These are phyloP conservation scores for Caretta caretta DNA, from an alignment of 2,113 vertebrate species.

Conservation along the genomic window DNA sequence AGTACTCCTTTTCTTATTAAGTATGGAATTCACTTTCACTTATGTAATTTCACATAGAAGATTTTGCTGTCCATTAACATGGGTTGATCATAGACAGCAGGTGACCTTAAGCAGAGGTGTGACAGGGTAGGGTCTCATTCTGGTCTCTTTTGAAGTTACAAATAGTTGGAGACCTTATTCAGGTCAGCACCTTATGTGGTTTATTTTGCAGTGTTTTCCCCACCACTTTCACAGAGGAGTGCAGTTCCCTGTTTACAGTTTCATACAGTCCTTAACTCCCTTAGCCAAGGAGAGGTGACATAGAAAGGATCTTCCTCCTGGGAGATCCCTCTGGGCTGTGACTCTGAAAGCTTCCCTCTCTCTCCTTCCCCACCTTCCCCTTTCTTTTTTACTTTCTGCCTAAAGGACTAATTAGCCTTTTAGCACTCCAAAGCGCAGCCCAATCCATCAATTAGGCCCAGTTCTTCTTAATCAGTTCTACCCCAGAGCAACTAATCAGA, in stretches of 20 bases:
- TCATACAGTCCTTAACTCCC: background rate
- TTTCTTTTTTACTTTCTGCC: background rate
- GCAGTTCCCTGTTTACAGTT: background rate
- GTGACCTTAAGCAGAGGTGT: background rate
- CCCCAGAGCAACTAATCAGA: background rate
- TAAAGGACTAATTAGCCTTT: background rate
- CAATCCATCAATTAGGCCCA: background rate
- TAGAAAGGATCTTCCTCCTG: background rate
- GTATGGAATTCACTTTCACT: background rate
- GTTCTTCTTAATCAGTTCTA: background rate
- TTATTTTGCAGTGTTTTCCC: background rate
- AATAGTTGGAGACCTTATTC: background rate
- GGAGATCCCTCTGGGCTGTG: background rate
- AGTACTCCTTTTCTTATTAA: too few species aligned
- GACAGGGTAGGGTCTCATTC: background rate
- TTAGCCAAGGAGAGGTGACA: background rate
- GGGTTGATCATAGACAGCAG: background rate
- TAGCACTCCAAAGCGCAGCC: background rate
- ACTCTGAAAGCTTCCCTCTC: background rate
- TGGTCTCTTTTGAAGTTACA: background rate
- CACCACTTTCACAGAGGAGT: background rate
- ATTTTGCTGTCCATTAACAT: background rate
- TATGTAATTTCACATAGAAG: background rate
- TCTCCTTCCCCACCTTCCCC: too few species aligned
- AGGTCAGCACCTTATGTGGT: background rate